Conservation (phyloP, 2,888 invertebrate genomes). For the Spilosoma lubricipeda region DNA sequence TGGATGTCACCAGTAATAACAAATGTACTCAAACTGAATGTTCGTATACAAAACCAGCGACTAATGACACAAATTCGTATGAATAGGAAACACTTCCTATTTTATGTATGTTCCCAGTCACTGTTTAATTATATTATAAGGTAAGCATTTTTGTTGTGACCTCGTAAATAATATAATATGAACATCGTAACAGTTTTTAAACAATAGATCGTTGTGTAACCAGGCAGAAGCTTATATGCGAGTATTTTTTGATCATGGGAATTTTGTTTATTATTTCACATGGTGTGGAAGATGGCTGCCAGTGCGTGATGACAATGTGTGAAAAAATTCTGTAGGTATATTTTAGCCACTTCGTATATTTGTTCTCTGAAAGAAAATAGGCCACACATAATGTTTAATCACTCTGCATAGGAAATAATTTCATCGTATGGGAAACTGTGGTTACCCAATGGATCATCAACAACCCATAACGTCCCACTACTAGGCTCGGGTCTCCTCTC, state of each 20-base stretch:
- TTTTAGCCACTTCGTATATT: background rate
- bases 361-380: background rate
- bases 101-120: conserved; percentile 3
- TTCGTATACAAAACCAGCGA: background rate
- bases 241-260: conserved; percentile 14
- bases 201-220: conserved; percentile 15
- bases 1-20: background rate
- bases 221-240: conserved; percentile 2
- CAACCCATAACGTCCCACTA: too few relatives aligned
- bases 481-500: too few relatives aligned
- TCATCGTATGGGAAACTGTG: background rate
- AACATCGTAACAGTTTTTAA: conserved; percentile 11
- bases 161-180: conserved; percentile 9
- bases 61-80: background rate
- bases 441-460: too few relatives aligned
- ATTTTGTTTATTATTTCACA: conserved; percentile 17
- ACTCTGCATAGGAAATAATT: background rate
- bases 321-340: conserved; percentile 1
- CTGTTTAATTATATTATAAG: conserved; percentile 5
- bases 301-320: conserved; percentile 11
- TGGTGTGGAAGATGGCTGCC: conserved; percentile 15
- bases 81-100: conserved; percentile 13
- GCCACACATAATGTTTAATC: background rate
- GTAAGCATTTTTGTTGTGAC: conserved; percentile 2
- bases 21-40: background rate